Percentiles rank a stretch among this genome's conserved stretches.
Conservation (phyloP, 2,888 invertebrate genomes). For the Eremobia ochroleuca region DNA sequence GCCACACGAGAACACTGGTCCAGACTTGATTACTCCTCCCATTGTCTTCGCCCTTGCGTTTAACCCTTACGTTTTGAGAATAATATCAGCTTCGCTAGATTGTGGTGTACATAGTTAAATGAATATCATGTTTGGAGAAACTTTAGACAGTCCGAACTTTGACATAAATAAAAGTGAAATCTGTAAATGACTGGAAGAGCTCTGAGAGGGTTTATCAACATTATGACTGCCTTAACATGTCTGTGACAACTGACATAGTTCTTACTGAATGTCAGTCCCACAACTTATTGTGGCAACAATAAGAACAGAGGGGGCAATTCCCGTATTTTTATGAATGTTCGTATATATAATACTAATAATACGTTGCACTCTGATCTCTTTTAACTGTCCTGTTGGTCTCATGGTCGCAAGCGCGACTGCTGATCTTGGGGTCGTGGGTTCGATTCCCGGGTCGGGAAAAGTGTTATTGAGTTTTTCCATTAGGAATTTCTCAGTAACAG, state of each 20-base stretch:
- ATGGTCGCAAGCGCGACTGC: too few species aligned
- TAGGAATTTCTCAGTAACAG: too few species aligned
- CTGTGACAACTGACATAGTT: background rate
- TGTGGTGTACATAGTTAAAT: background rate
- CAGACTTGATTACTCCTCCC: constrained; percentile 48
- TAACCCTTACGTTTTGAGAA: constrained; percentile 20
- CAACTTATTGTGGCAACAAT: background rate
- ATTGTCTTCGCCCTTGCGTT: constrained; percentile 42
- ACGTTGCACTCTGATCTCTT: too few species aligned
- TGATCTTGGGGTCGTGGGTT: too few species aligned
- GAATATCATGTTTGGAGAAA: background rate
- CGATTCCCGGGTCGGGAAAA: too few species aligned
- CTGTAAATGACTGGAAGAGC: background rate
- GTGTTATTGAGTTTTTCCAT: too few species aligned
- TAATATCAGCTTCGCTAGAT: background rate
- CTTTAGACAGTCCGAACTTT: background rate
- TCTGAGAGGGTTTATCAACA: background rate
- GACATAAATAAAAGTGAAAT: too few species aligned
- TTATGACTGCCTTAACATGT: background rate
- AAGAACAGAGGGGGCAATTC: background rate
- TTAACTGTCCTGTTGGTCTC: too few species aligned
- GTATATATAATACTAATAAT: too few species aligned
- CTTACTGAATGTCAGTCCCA: background rate
- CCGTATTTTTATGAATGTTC: background rate
- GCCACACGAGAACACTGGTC: constrained; percentile 21